phyloP scores from a whole-genome alignment of 2,888 invertebrate genomes.

The Pelosia muscerda region DNA sequence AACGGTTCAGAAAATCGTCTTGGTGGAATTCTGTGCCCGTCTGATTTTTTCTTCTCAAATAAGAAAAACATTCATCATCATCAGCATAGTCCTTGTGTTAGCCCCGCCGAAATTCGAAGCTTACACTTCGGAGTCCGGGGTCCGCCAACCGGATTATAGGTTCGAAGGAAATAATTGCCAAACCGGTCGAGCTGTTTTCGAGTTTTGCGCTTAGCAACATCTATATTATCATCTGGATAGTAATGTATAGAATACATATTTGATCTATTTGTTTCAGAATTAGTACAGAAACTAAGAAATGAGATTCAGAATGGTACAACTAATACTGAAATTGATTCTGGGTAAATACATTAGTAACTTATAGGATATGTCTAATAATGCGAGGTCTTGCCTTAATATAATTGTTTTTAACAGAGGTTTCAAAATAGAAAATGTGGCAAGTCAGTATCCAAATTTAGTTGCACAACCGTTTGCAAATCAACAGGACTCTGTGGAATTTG shows the following conservation, averaged over 20 bases:
- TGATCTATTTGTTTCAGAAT: slow-evolving; percentile 58
- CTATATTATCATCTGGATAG: no score
- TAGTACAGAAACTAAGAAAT: slow-evolving; percentile 67
- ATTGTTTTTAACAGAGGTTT: slow-evolving; percentile 28
- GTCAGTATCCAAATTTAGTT: slow-evolving; percentile 29
- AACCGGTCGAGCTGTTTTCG: no score
- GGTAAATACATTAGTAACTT: slow-evolving; percentile 39
- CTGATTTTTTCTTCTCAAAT: no score
- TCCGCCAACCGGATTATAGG: no score
- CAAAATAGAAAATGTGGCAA: slow-evolving; percentile 33
- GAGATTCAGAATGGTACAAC: slow-evolving; percentile 54
- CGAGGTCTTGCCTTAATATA: not conserved
- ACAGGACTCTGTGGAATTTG: slow-evolving; percentile 41
- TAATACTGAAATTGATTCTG: slow-evolving; percentile 29
- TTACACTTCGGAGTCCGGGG: no score
- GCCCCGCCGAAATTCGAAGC: no score
- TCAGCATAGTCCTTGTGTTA: no score
- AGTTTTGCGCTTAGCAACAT: no score
- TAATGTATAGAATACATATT: not conserved
- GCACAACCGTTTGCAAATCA: slow-evolving; percentile 29
- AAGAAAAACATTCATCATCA: no score
- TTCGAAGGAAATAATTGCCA: no score
- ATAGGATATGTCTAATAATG: not conserved
- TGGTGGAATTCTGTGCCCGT: no score
- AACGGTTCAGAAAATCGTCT: no score